Evolutionary conservation across 92 coral and sea anemone species (phyloP).

Genomic region (Phenganax marumi): DNA sequence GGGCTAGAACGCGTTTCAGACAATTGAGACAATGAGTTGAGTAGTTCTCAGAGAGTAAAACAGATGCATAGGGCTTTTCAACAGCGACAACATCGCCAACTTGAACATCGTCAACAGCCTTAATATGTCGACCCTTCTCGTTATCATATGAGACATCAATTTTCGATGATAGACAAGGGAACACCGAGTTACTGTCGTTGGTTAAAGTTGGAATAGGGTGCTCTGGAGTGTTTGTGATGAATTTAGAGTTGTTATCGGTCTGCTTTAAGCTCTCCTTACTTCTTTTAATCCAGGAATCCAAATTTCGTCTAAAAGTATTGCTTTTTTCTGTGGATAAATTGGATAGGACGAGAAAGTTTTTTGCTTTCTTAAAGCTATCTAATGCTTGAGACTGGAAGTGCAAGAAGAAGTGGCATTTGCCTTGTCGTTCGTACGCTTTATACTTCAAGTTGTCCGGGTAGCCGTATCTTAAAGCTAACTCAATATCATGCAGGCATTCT

Average conservation of each 20-base stretch:
- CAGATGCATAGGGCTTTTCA: constrained; percentile 95
- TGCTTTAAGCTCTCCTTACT: constrained; percentile 18
- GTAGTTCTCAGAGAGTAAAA: constrained; percentile 67
- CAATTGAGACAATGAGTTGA: constrained; percentile 87
- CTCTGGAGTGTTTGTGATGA: neutral
- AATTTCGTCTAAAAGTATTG: constrained; percentile 52
- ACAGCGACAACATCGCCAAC: constrained; percentile 82
- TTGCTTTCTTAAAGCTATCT: constrained; percentile 59
- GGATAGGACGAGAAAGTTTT: constrained; percentile 54
- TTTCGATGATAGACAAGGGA: constrained; percentile 44
- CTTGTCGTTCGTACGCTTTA: constrained; percentile 79
- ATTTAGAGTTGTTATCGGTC: constrained; percentile 13
- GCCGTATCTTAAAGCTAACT: constrained; percentile 57
- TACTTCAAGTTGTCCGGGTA: constrained; percentile 72
- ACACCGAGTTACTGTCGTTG: neutral
- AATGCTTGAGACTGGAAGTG: constrained; percentile 53
- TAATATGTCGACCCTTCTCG: constrained; percentile 67
- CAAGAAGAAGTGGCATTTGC: constrained; percentile 61
- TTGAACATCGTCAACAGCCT: constrained; percentile 72
- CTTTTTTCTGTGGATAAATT: constrained; percentile 64
- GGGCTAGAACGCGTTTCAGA: constrained; percentile 55
- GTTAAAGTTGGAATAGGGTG: constrained; percentile 15
- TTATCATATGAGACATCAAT: constrained; percentile 51
- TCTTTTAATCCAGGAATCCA: constrained; percentile 30
- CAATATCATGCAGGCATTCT: constrained; percentile 70